Evolutionary conservation across 2,888 invertebrate genomes (phyloP).

Genomic region (Sinopyrophorus schimmeli): DNA sequence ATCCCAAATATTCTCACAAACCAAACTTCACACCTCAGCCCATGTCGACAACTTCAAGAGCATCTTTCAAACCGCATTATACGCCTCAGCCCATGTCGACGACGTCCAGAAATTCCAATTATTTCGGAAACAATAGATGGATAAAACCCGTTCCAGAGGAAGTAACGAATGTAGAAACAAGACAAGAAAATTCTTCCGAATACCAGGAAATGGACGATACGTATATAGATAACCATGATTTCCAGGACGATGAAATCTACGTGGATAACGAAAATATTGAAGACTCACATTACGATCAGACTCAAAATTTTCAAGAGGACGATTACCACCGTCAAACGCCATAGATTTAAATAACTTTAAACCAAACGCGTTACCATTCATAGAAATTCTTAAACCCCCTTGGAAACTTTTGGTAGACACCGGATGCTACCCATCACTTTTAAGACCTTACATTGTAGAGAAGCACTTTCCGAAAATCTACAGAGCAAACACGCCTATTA

Average conservation of each 20-base stretch:
- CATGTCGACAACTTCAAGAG: not conserved
- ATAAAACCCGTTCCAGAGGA: too few species aligned
- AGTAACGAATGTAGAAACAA: too few species aligned
- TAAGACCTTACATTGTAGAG: constrained; percentile 13
- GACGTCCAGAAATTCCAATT: too few species aligned
- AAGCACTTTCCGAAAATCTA: constrained; percentile 10
- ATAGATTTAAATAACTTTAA: constrained; percentile 15
- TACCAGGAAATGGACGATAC: too few species aligned
- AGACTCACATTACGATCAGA: not conserved
- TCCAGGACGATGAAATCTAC: constrained; percentile 5
- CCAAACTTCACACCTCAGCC: not conserved
- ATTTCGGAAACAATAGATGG: constrained; percentile 1
- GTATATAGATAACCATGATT: constrained; percentile 3
- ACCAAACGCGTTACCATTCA: constrained; percentile 13
- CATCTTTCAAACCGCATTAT: not conserved
- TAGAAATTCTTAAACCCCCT: constrained; percentile 11
- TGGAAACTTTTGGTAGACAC: constrained; percentile 18
- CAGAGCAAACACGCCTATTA: constrained; percentile 10
- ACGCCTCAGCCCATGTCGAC: not conserved
- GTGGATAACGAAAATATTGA: not conserved
- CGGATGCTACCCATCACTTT: constrained; percentile 12
- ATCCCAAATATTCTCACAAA: constrained; percentile 1
- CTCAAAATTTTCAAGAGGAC: not conserved
- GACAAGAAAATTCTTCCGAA: too few species aligned
- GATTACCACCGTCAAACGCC: too few species aligned